Conservation (phyloP, 2,888 invertebrate species). For the Ornithoptera alexandrae region DNA sequence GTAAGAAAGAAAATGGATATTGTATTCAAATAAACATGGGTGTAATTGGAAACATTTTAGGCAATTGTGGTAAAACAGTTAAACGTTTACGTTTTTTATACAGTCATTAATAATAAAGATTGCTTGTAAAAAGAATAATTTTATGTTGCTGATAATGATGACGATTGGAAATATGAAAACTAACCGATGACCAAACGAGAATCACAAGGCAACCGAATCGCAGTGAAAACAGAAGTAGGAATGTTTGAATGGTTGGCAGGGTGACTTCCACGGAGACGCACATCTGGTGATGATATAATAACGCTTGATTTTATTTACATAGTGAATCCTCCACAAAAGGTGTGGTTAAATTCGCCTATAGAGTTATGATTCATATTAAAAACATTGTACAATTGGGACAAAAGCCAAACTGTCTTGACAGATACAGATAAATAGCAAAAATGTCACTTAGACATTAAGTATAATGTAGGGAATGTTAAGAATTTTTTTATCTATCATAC, state of each 20-base stretch:
- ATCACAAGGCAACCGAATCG: conserved; percentile 42
- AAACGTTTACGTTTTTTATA: too few species aligned
- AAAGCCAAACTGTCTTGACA: not conserved
- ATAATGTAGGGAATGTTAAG: not conserved
- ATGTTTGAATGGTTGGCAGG: conserved; percentile 46
- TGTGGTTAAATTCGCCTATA: not conserved
- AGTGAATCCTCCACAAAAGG: not conserved
- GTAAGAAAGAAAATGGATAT: too few species aligned
- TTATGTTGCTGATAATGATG: too few species aligned
- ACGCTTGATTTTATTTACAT: not conserved
- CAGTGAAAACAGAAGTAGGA: conserved; percentile 47
- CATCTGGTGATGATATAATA: conserved; percentile 32
- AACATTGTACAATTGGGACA: conserved; percentile 2
- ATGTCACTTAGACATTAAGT: not conserved
- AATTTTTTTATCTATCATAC: too few species aligned
- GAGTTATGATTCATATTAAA: conserved; percentile 4
- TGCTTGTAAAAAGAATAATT: too few species aligned
- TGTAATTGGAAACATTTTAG: too few species aligned
- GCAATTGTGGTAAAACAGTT: too few species aligned
- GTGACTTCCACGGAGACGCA: conserved; percentile 42
- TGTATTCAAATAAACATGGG: too few species aligned
- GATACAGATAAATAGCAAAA: not conserved
- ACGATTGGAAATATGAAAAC: conserved; percentile 15
- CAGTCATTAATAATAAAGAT: too few species aligned
- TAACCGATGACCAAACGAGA: conserved; percentile 49